These are phyloP conservation scores for Lepus europaeus DNA, from an alignment of 2,113 vertebrate species.

Conservation along the genomic window DNA sequence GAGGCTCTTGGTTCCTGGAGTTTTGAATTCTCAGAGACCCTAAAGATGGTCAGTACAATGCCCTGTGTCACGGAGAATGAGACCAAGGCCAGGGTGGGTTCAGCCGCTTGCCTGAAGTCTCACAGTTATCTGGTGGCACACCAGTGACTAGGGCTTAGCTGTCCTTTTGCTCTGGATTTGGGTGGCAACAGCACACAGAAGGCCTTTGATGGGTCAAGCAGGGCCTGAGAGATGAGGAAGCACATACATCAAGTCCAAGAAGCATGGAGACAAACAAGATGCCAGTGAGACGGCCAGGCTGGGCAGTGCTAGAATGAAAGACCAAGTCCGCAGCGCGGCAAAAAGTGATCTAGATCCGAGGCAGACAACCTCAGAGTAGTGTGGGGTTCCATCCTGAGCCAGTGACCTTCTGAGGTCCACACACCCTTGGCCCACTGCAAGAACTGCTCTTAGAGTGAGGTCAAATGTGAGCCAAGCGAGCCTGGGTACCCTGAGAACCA, in stretches of 20 bases:
- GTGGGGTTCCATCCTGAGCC: background rate
- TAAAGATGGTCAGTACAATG: background rate
- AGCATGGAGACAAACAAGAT: background rate
- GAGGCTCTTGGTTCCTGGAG: background rate
- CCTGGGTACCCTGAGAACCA: background rate
- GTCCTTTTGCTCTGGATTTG: background rate
- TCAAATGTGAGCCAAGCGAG: background rate
- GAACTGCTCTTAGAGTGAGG: background rate
- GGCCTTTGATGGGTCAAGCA: background rate
- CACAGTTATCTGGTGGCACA: background rate
- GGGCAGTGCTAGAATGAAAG: background rate
- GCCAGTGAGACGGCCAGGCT: background rate
- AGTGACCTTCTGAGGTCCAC: background rate
- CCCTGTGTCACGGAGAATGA: background rate
- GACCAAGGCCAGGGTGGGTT: background rate
- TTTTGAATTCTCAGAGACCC: background rate
- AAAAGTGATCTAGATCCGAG: background rate
- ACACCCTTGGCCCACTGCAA: background rate
- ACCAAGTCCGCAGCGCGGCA: accelerated
- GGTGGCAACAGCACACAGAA: background rate
- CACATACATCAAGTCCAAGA: background rate
- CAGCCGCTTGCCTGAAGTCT: background rate
- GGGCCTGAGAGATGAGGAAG: background rate
- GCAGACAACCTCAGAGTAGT: background rate
- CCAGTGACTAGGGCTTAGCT: background rate